phyloP scores from a whole-genome alignment of 2,888 invertebrate genomes.

The Orgyia antiqua region DNA sequence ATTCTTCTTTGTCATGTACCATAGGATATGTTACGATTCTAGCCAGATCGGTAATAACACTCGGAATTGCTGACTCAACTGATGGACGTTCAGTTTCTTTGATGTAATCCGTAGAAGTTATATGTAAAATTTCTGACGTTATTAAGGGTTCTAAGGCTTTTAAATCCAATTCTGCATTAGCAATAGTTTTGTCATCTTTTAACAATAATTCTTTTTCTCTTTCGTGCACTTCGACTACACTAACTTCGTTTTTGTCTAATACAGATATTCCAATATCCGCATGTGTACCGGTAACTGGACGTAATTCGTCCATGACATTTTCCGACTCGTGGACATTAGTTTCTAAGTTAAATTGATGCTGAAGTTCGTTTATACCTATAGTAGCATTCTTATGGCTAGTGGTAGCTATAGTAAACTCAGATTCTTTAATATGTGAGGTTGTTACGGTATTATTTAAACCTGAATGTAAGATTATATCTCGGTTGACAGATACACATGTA shows the following conservation, averaged over 20 bases:
- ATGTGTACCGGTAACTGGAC: conserved; percentile 51
- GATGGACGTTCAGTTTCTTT: conserved; percentile 71
- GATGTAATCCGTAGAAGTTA: conserved; percentile 68
- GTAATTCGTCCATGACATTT: conserved; percentile 60
- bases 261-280: conserved; percentile 72
- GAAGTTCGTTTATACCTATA: conserved; percentile 79
- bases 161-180: conserved; percentile 77
- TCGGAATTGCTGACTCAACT: conserved; percentile 50
- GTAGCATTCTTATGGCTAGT: conserved; percentile 74
- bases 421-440: conserved; percentile 82
- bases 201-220: conserved; percentile 77
- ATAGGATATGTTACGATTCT: conserved; percentile 79
- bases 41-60: conserved; percentile 80
- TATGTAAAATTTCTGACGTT: conserved; percentile 70
- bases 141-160: conserved; percentile 79
- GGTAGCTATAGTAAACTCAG: conserved; percentile 68
- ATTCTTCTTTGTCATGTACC: conserved; percentile 84
- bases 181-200: conserved; percentile 68
- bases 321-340: conserved; percentile 81
- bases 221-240: conserved; percentile 81
- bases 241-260: conserved; percentile 77
- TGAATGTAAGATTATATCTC: conserved; percentile 60
- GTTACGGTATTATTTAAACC: conserved; percentile 79
- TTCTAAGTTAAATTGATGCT: conserved; percentile 78
- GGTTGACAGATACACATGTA: conserved; percentile 39